A percentile compares a stretch with the other conserved stretches of the same genome.
phyloP scores from a whole-genome alignment of 2,113 vertebrate genomes.

The Motacilla alba region DNA sequence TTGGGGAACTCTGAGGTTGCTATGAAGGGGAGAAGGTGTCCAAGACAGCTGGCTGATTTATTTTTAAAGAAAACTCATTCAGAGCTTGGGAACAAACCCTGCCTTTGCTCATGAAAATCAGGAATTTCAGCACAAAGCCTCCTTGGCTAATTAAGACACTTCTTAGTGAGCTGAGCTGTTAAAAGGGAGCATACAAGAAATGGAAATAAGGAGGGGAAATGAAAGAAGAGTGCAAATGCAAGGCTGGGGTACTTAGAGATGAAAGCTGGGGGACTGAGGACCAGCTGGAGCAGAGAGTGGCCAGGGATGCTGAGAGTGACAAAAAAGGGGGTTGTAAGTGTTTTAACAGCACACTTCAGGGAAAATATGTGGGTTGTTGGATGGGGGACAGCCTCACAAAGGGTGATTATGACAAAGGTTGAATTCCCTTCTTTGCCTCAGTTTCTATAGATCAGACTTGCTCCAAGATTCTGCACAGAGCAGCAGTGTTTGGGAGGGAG shows the following conservation, averaged over 20 bases:
- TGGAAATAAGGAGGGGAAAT: slow-evolving; percentile 49
- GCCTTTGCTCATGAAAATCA: slow-evolving; percentile 27
- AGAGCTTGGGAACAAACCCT: slow-evolving; percentile 45
- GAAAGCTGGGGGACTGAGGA: not conserved
- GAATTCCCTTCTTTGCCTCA: not conserved
- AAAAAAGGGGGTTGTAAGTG: not conserved
- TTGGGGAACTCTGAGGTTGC: not conserved
- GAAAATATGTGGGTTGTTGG: not conserved
- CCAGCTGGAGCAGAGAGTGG: slow-evolving; percentile 15
- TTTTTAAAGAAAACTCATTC: slow-evolving; percentile 7
- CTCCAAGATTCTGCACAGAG: not conserved
- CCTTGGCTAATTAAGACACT: slow-evolving; percentile 50
- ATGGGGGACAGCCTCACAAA: not conserved
- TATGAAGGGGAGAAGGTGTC: not conserved
- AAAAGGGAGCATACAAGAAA: slow-evolving; percentile 48
- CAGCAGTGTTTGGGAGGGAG: not conserved
- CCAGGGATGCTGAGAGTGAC: not conserved
- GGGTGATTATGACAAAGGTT: not conserved
- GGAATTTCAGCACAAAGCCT: slow-evolving; percentile 47
- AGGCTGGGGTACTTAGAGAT: not conserved
- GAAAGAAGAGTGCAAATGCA: not conserved
- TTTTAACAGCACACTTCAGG: not conserved
- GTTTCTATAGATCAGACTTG: not conserved
- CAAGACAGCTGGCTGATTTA: not conserved
- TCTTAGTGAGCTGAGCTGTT: not conserved